Evolutionary conservation across 2,797 vertebrate species (phyloP).

Genomic region (Acrocephalus scirpaceus): DNA sequence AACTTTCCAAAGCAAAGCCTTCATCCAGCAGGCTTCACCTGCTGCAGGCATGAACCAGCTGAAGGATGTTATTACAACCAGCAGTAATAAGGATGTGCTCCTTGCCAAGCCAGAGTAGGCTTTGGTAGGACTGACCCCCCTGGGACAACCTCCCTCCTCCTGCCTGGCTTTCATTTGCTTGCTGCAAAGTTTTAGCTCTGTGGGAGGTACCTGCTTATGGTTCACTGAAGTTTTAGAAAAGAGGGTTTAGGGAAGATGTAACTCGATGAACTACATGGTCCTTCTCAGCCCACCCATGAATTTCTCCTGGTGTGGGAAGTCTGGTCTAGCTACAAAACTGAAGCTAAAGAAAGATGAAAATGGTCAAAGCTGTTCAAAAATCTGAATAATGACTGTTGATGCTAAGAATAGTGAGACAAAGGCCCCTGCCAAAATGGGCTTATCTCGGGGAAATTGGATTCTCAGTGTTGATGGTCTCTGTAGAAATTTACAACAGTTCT

Average conservation of each 20-base stretch:
- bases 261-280: background rate
- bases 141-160: background rate
- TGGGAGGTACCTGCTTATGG: background rate
- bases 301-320: background rate
- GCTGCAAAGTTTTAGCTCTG: background rate
- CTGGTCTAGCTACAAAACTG: background rate
- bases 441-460: conserved; percentile 32
- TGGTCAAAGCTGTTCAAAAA: background rate
- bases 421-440: background rate
- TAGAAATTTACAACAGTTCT: conserved; percentile 25
- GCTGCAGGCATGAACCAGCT: background rate
- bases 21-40: background rate
- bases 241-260: background rate
- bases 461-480: background rate
- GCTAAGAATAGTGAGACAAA: background rate
- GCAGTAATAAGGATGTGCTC: background rate
- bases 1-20: background rate
- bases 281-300: background rate
- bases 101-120: background rate
- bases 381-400: background rate
- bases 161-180: background rate
- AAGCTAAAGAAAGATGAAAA: background rate
- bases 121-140: background rate
- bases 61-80: background rate
- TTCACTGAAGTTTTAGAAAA: background rate